Percentiles rank a stretch among this genome's conserved stretches.
These are phyloP conservation scores for Meriones psammophilus DNA, from an alignment of 2,797 vertebrate genomes.

Conservation along the genomic window DNA sequence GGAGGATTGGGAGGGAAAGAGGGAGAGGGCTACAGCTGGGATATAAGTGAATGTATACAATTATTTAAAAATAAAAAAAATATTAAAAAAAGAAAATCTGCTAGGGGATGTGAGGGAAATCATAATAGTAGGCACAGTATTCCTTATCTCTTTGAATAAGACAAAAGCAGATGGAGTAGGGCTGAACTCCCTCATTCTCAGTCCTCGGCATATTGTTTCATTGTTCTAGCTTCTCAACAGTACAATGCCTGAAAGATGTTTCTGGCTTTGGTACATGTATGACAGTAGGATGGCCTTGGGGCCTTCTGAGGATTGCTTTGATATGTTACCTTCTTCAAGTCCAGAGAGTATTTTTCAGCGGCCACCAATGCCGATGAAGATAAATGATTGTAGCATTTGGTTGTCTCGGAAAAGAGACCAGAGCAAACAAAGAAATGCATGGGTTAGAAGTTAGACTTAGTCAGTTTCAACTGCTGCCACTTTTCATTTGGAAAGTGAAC, in stretches of 20 bases:
- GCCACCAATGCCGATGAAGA: neutral
- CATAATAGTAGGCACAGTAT: neutral
- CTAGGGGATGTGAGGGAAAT: neutral
- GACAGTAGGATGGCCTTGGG: neutral
- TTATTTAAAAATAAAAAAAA: no score
- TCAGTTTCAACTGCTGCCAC: slow-evolving; percentile 43
- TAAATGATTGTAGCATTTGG: slow-evolving; percentile 5
- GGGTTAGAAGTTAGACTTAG: slow-evolving; percentile 49
- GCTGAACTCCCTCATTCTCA: neutral
- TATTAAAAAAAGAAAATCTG: no score
- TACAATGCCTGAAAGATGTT: neutral
- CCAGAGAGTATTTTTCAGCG: neutral
- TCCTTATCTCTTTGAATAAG: neutral
- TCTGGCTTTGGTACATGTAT: neutral
- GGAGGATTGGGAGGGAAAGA: no score
- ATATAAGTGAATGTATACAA: no score
- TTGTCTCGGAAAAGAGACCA: neutral
- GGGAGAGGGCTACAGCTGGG: no score
- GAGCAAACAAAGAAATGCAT: slow-evolving; percentile 21
- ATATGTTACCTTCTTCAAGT: neutral
- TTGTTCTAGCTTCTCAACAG: neutral
- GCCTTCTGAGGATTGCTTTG: neutral
- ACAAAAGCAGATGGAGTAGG: neutral
- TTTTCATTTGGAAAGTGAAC: slow-evolving; percentile 50
- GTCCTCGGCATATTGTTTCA: neutral